Evolutionary conservation across 2,888 invertebrate genomes (phyloP), one percentile per base, ranked within the genome.

Genomic region (Pegoplata infirma): DNA sequence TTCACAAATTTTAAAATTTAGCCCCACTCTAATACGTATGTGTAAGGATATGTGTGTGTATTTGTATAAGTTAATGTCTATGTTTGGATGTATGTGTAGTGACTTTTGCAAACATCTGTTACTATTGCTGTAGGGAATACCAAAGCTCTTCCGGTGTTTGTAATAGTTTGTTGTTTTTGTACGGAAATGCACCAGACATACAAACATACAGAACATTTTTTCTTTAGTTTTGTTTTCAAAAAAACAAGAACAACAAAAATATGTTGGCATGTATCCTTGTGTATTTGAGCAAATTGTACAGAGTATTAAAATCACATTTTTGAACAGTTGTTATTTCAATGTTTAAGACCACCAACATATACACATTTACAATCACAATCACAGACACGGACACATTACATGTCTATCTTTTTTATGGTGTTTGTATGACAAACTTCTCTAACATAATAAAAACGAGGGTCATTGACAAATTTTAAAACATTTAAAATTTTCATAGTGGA

Each of bases 71-170:
- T 25, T 25, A n/a, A n/a, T n/a, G 36, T 40, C 5, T 32, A 32
- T 32, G 32, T 32, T 32, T 10, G 46, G 7, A 44, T 61, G 21
- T 56, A 14, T 55, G 28, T 14, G 14, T 16, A 63, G 49, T 64
- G 58, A 76, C 71, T 76, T 76, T 72, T 19, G 25, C 66, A 71
- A 72, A 72, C 77, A 77, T 77, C 66, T 78, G 78, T 59, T 74
- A 69, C 73, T 66, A 58, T 59, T 73, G 78, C 78, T 69, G 36
- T 47, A 59, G 78, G 78, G 69, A 73, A 68, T 74, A 78, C 59
- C 55, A 78, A 69, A 74, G 78, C 75, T 79, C 71, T 78, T 79
- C 79, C 79, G 79, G 75, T 71, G 71, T 79, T 71, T 72, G 58
- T 55, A 61, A 56, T 64, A 44, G 40, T 59, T 46, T 53, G 23